A percentile compares a stretch with the other conserved stretches of the same genome.
Evolutionary conservation across 2,888 invertebrate genomes (phyloP).

Genomic region (Sphaerolaimus hirsutus): DNA sequence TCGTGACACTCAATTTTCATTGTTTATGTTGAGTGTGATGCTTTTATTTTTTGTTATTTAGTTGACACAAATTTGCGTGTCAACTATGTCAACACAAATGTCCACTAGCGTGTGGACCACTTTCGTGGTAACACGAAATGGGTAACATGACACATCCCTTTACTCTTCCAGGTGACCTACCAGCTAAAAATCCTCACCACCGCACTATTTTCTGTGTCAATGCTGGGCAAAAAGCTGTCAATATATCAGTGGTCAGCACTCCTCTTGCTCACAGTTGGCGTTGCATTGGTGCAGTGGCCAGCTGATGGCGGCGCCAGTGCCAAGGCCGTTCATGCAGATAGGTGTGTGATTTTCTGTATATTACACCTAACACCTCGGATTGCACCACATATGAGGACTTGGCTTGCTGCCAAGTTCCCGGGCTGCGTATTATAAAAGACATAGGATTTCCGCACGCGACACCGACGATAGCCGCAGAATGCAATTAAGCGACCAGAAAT

Average conservation of each 20-base stretch:
- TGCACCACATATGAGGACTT: too few relatives aligned
- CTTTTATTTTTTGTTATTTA: background rate
- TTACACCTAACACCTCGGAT: background rate
- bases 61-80: background rate
- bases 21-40: too few relatives aligned
- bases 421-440: too few relatives aligned
- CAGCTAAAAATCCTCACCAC: conserved; percentile 88
- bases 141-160: too few relatives aligned
- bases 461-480: too few relatives aligned
- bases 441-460: too few relatives aligned
- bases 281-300: conserved; percentile 27
- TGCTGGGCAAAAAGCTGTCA: conserved; percentile 49
- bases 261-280: conserved; percentile 48
- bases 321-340: background rate
- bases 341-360: background rate
- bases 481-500: too few relatives aligned
- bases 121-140: too few relatives aligned
- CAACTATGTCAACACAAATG: too few relatives aligned
- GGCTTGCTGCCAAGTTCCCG: too few relatives aligned
- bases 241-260: conserved; percentile 64
- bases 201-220: conserved; percentile 72
- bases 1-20: too few relatives aligned
- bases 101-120: too few relatives aligned
- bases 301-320: background rate
- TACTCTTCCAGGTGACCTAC: conserved; percentile 55